These are phyloP conservation scores for Ciconia nigra DNA, from an alignment of 2,797 vertebrate genomes.

Conservation along the genomic window DNA sequence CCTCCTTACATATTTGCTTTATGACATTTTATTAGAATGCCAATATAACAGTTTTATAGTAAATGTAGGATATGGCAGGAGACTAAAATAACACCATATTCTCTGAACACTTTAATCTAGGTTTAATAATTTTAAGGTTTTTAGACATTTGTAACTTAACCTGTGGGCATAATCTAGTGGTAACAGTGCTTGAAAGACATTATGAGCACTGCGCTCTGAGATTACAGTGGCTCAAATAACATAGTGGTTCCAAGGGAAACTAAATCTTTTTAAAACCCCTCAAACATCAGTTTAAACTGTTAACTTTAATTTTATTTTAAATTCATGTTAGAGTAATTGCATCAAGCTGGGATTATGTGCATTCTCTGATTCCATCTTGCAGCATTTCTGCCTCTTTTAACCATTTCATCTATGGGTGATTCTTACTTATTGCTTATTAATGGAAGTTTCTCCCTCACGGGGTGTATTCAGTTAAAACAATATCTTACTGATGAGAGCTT, in stretches of 20 bases:
- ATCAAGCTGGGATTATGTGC: conserved; percentile 78
- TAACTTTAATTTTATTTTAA: conserved; percentile 85
- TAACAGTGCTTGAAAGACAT: conserved; percentile 75
- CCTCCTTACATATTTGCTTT: conserved; percentile 82
- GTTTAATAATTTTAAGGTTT: conserved; percentile 80
- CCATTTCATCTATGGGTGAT: conserved; percentile 39
- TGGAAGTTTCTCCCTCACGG: not conserved
- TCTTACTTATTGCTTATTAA: not conserved
- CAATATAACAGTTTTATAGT: conserved; percentile 79
- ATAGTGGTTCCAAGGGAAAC: conserved; percentile 79
- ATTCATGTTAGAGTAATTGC: conserved; percentile 79
- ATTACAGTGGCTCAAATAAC: conserved; percentile 81
- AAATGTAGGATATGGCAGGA: conserved; percentile 78
- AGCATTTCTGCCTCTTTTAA: conserved; percentile 64
- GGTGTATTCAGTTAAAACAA: not conserved
- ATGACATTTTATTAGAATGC: conserved; percentile 82
- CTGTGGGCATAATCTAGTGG: conserved; percentile 78
- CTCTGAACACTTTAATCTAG: conserved; percentile 78
- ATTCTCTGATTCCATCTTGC: conserved; percentile 45
- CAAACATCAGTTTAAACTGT: conserved; percentile 82
- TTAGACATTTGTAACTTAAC: conserved; percentile 78
- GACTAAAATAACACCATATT: conserved; percentile 82
- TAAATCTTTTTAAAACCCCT: conserved; percentile 80
- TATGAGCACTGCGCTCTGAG: conserved; percentile 69
- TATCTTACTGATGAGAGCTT: not conserved